Evolutionary conservation across 2,888 invertebrate species (phyloP).

Genomic region (Perizoma affinitatum): DNA sequence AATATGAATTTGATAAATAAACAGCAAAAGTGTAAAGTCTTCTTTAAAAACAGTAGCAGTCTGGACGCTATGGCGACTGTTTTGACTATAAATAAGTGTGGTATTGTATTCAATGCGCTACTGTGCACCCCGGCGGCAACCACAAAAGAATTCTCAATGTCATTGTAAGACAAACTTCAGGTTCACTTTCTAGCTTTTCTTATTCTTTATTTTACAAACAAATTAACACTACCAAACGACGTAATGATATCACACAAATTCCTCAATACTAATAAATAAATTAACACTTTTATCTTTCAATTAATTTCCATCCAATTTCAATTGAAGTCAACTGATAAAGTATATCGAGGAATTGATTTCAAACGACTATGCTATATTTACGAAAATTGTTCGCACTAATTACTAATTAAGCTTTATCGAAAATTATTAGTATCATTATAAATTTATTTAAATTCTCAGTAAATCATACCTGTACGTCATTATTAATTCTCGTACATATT

Average conservation of each 20-base stretch:
- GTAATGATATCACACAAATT: too few species aligned
- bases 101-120: constrained; percentile 83
- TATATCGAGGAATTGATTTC: too few species aligned
- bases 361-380: too few species aligned
- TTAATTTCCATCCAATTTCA: too few species aligned
- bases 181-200: constrained; percentile 22
- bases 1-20: not conserved
- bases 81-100: constrained; percentile 84
- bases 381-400: too few species aligned
- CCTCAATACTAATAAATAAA: too few species aligned
- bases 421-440: too few species aligned
- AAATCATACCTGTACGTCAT: constrained; percentile 2
- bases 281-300: too few species aligned
- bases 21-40: not conserved
- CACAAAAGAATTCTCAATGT: constrained; percentile 81
- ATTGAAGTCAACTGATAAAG: too few species aligned
- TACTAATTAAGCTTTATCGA: too few species aligned
- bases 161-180: constrained; percentile 50
- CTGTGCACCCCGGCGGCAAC: constrained; percentile 70
- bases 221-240: too few species aligned
- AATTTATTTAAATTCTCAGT: not conserved
- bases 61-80: constrained; percentile 81
- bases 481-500: constrained; percentile 24
- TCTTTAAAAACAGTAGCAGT: constrained; percentile 29
- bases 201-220: too few species aligned